phyloP scores from a whole-genome alignment of 2,888 invertebrate species.

The Apotomis betuletana region DNA sequence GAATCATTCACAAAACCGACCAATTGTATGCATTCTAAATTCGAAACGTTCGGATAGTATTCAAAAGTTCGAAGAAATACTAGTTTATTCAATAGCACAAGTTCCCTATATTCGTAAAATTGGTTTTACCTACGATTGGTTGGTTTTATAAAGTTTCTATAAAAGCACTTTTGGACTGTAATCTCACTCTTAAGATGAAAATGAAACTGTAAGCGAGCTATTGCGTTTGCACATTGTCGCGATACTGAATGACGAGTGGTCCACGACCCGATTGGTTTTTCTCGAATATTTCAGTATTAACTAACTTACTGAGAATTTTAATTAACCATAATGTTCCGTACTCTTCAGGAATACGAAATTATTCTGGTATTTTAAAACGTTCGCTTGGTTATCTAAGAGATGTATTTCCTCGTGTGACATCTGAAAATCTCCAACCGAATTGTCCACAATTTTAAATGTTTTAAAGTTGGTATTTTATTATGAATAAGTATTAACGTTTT shows the following conservation, averaged over 20 bases:
- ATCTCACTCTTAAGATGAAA: too few relatives aligned
- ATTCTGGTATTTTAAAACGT: constrained; percentile 16
- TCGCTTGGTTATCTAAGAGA: not conserved
- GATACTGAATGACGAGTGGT: not conserved
- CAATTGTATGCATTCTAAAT: too few relatives aligned
- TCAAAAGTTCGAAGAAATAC: too few relatives aligned
- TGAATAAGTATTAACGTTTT: not conserved
- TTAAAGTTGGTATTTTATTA: not conserved
- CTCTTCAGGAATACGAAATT: constrained; percentile 9
- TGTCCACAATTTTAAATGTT: constrained; percentile 3
- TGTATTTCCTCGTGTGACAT: not conserved
- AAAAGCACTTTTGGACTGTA: too few relatives aligned
- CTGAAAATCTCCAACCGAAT: not conserved
- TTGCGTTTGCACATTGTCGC: too few relatives aligned
- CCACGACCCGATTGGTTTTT: constrained; percentile 14
- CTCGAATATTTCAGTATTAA: not conserved
- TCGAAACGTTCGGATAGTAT: too few relatives aligned
- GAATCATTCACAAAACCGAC: too few relatives aligned
- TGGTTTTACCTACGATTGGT: too few relatives aligned
- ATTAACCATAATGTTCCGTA: constrained; percentile 24
- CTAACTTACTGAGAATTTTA: not conserved
- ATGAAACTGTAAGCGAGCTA: too few relatives aligned
- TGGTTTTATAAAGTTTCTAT: too few relatives aligned
- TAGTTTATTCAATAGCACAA: too few relatives aligned
- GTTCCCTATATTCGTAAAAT: too few relatives aligned